These are phyloP conservation scores for Endomychus coccineus DNA, from an alignment of 2,888 invertebrate genomes.

Conservation along the genomic window DNA sequence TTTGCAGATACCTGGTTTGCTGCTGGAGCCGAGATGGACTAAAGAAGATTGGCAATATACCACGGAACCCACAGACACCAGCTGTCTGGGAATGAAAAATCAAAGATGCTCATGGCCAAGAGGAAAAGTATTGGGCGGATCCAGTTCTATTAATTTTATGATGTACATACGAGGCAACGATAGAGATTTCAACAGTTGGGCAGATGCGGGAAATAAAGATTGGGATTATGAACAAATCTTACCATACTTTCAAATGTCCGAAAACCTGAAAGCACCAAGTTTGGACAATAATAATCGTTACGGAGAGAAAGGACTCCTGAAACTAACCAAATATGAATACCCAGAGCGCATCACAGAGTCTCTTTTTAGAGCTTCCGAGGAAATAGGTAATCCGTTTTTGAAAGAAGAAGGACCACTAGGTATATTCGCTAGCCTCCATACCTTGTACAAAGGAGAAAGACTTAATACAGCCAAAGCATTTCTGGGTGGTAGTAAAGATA, in stretches of 20 bases:
- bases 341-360: slow-evolving; percentile 32
- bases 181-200: slow-evolving; percentile 59
- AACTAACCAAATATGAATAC: slow-evolving; percentile 40
- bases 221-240: slow-evolving; percentile 52
- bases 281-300: slow-evolving; percentile 34
- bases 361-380: slow-evolving; percentile 38
- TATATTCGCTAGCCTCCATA: slow-evolving; percentile 26
- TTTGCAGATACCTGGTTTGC: slow-evolving; percentile 40
- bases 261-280: slow-evolving; percentile 29
- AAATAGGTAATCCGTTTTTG: slow-evolving; percentile 39
- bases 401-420: slow-evolving; percentile 29
- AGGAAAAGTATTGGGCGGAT: slow-evolving; percentile 60
- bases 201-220: slow-evolving; percentile 49
- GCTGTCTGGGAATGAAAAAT: slow-evolving; percentile 37
- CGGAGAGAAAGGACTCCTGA: slow-evolving; percentile 45
- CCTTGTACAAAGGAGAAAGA: slow-evolving; percentile 40
- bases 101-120: slow-evolving; percentile 48
- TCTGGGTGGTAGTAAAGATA: slow-evolving; percentile 46
- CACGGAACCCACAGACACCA: slow-evolving; percentile 42
- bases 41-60: slow-evolving; percentile 41
- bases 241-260: slow-evolving; percentile 42
- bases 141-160: slow-evolving; percentile 58
- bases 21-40: slow-evolving; percentile 30
- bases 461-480: slow-evolving; percentile 64
- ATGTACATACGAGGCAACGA: slow-evolving; percentile 57